phyloP scores from a whole-genome alignment of 2,797 vertebrate genomes.

The Melanotaenia nigrans region DNA sequence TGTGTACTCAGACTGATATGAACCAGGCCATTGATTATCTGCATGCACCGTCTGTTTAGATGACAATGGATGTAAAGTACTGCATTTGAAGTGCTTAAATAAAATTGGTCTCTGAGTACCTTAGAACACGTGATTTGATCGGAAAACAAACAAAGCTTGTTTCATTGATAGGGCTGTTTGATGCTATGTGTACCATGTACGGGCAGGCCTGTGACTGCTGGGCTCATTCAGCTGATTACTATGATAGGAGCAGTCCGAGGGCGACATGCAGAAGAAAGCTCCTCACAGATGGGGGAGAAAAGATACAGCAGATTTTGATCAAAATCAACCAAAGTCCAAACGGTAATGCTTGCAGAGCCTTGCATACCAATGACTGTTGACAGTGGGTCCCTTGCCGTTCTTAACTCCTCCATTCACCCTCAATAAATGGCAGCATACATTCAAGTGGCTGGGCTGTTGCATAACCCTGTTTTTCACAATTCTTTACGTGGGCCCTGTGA shows the following conservation, averaged over 20 bases:
- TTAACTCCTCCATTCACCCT: constrained; percentile 61
- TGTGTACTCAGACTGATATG: constrained; percentile 37
- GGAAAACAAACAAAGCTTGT: constrained; percentile 22
- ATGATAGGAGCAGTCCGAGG: constrained; percentile 19
- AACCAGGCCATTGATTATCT: constrained; percentile 33
- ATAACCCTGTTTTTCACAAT: constrained; percentile 72
- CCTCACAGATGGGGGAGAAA: constrained; percentile 40
- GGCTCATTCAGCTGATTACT: constrained; percentile 9
- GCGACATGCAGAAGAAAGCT: constrained; percentile 34
- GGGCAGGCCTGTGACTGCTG: constrained; percentile 13
- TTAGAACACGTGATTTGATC: constrained; percentile 34
- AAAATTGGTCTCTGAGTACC: constrained; percentile 23
- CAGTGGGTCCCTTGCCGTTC: constrained; percentile 62
- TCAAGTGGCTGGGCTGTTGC: constrained; percentile 70
- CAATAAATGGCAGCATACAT: constrained; percentile 62
- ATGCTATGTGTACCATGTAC: constrained; percentile 11
- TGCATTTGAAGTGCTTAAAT: constrained; percentile 34
- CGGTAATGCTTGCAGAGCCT: constrained; percentile 38
- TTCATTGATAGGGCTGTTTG: constrained; percentile 28
- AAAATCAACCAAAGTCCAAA: constrained; percentile 43
- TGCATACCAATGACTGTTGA: constrained; percentile 70
- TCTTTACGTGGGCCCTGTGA: constrained; percentile 54
- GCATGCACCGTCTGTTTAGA: constrained; percentile 6
- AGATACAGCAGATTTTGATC: constrained; percentile 53
- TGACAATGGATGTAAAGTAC: constrained; percentile 30